Conservation (phyloP, 2,113 vertebrate genomes). For the Indicator indicator region DNA sequence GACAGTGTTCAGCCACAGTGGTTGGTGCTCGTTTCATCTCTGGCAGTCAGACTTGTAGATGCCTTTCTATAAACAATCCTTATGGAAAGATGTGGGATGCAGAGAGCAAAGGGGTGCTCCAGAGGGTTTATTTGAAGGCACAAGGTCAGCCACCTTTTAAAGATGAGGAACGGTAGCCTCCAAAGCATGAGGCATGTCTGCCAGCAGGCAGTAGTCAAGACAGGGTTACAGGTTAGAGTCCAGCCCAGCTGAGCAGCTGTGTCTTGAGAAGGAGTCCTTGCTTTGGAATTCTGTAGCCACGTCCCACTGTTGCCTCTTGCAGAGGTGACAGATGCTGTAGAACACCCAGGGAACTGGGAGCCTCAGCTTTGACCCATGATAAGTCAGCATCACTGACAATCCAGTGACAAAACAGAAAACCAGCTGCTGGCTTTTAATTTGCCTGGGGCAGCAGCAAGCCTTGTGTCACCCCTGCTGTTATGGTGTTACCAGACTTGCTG, state of each 20-base stretch:
- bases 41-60: background rate
- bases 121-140: background rate
- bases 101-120: background rate
- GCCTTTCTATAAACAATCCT: background rate
- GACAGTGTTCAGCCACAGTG: background rate
- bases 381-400: background rate
- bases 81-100: background rate
- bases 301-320: fast-evolving
- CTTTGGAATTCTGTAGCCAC: background rate
- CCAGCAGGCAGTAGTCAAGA: background rate
- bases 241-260: background rate
- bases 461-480: background rate
- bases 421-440: background rate
- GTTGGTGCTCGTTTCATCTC: background rate
- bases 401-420: background rate
- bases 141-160: background rate
- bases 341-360: background rate
- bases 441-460: background rate
- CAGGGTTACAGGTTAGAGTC: background rate
- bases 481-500: background rate
- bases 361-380: fast-evolving
- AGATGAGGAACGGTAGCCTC: background rate
- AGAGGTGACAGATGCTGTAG: background rate
- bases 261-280: background rate
- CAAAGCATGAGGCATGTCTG: background rate